phyloP scores from a whole-genome alignment of 2,113 vertebrate species.

The Ginglymostoma cirratum region DNA sequence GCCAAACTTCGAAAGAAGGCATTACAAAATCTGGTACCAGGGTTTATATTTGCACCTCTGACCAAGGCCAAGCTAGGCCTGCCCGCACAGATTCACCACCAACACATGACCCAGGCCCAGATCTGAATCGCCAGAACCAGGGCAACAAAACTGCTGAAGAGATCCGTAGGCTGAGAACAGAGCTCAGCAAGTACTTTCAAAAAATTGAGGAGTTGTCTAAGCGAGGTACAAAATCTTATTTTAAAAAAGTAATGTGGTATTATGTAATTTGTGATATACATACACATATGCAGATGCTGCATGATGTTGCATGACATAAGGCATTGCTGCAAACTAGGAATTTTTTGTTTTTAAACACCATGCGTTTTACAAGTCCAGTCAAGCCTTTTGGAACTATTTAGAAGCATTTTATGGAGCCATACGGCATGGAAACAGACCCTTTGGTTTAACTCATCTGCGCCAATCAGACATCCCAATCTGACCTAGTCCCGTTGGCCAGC shows the following conservation, averaged over 20 bases:
- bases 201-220: conserved; percentile 72
- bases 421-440: too few relatives aligned
- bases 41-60: conserved; percentile 48
- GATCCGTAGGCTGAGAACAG: conserved; percentile 62
- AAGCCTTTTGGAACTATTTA: neutral
- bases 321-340: neutral
- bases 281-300: too few relatives aligned
- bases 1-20: conserved; percentile 45
- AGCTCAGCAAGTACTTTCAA: conserved; percentile 70
- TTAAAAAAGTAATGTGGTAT: neutral
- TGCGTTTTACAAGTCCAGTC: neutral
- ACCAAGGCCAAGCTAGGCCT: conserved; percentile 41
- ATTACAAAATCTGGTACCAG: conserved; percentile 46
- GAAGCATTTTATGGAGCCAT: too few relatives aligned
- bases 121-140: conserved; percentile 41
- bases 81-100: conserved; percentile 49
- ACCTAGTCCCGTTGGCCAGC: too few relatives aligned
- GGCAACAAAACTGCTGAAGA: conserved; percentile 53
- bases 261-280: neutral
- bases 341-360: neutral
- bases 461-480: too few relatives aligned
- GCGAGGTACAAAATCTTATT: conserved; percentile 59
- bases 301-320: neutral
- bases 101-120: conserved; percentile 50
- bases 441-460: too few relatives aligned